A percentile compares a stretch with the other conserved stretches of the same genome.
Conservation (phyloP, 2,888 invertebrate species). For the Rotaria macrura region DNA sequence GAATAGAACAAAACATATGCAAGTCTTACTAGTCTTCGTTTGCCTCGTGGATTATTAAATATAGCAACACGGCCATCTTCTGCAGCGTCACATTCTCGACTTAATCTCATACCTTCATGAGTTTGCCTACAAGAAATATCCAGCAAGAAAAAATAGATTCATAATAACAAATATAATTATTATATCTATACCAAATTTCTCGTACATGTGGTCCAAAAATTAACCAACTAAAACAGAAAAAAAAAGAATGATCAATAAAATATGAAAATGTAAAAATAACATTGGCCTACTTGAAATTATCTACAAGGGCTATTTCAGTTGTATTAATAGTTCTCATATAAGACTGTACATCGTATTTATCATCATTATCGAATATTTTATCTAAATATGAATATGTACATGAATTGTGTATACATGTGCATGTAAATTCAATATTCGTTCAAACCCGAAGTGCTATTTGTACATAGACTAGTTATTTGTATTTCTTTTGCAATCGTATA, state of each 20-base stretch:
- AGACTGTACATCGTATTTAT: constrained; percentile 6
- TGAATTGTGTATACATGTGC: not conserved
- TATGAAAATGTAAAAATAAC: not conserved
- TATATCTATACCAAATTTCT: not conserved
- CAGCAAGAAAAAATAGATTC: too few species aligned
- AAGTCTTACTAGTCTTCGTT: not conserved
- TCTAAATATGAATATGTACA: not conserved
- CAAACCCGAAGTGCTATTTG: not conserved
- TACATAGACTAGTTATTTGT: not conserved
- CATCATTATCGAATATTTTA: not conserved
- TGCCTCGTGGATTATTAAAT: not conserved
- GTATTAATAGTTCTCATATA: constrained; percentile 8
- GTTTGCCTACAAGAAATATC: not conserved
- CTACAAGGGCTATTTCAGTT: not conserved
- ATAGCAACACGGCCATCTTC: constrained; percentile 1
- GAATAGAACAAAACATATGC: too few species aligned
- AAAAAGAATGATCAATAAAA: too few species aligned
- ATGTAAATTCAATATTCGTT: not conserved
- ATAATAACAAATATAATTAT: too few species aligned
- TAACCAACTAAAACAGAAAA: not conserved
- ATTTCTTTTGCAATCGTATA: not conserved
- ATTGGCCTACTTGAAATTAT: not conserved
- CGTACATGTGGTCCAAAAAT: not conserved
- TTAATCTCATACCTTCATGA: constrained; percentile 6
- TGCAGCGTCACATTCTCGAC: constrained; percentile 16